Base-by-base conservation (phyloP, 2,888 invertebrate species). In the Diloba caeruleocephala region DNA sequence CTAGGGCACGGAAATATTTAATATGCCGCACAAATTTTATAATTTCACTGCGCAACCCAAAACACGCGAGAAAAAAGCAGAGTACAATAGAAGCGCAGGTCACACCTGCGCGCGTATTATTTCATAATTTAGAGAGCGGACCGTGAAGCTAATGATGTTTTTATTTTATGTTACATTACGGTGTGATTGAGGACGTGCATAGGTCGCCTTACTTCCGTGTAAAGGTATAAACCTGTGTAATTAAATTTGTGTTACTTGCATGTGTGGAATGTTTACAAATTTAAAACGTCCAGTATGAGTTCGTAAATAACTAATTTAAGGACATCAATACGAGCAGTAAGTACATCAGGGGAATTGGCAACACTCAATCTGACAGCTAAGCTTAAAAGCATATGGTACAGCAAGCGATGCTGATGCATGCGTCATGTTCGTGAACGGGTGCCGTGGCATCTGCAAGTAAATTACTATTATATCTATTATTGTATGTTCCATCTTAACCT, bases 61-160 rank as follows among this genome's bases (percentile, higher is more conserved):
- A 74, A 75, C 71, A 61, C 37, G 53, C 31, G 55, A 69, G 55
- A 69, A 72, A 76, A 78, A 71, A 71, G 46, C 54, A 55, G 31
- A 32, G 64, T 44, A 71, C 57, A 71, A 71, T 71, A 67, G 63
- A 52, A 67, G 67, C 71, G 52, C 65, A 64, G 76, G 79, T 76
- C 73, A 76, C 86, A 87, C 87, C 87, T 87, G 87, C 58, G 78
- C 76, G 49, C 64, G 66, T 80, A 85, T 87, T 84, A 86, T 87
- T 83, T 81, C 77, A 81, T 81, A 84, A 86, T 87, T 87, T 85
- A 74, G 78, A 75, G 71, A 74, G 63, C 59, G 69, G 59, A 64
- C 71, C 71, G 69, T 66, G 36, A 36, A 66, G 59, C 77, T 82
- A 83, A 84, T 76, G 81, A 76, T 76, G 59, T 77, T 86, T 86